Percentiles rank a stretch among this genome's conserved stretches.
Evolutionary conservation across 2,797 vertebrate genomes (phyloP).

Genomic region (Scomberomorus guttatus): DNA sequence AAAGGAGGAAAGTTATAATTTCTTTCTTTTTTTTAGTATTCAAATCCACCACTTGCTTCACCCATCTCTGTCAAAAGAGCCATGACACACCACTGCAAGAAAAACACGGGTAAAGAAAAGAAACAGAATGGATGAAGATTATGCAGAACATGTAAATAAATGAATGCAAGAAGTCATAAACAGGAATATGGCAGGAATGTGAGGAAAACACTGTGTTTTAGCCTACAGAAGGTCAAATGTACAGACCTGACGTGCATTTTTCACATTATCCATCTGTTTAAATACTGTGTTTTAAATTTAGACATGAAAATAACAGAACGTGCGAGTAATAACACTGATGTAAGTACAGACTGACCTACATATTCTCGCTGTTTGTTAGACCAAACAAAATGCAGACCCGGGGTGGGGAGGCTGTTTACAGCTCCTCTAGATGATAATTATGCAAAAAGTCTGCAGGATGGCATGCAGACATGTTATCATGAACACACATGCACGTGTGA

Average conservation of each 20-base stretch:
- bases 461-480: conserved; percentile 3
- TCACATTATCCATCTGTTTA: conserved; percentile 34
- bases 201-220: neutral
- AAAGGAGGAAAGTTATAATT: conserved; percentile 10
- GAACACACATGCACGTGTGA: conserved; percentile 6
- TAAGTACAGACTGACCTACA: conserved; percentile 16
- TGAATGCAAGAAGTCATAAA: neutral
- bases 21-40: neutral
- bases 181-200: neutral
- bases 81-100: neutral
- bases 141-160: neutral
- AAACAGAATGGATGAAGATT: too few relatives aligned
- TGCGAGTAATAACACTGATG: neutral
- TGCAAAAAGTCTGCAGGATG: conserved; percentile 23
- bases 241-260: conserved; percentile 32
- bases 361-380: neutral
- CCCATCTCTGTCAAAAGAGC: neutral
- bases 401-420: conserved; percentile 15
- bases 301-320: conserved; percentile 9
- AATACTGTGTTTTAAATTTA: conserved; percentile 28
- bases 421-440: conserved; percentile 30
- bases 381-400: conserved; percentile 11
- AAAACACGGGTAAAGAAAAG: too few relatives aligned
- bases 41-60: neutral
- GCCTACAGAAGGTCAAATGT: neutral